Base-by-base conservation (phyloP, 2,113 vertebrate genomes). In the Penelope pileata region DNA sequence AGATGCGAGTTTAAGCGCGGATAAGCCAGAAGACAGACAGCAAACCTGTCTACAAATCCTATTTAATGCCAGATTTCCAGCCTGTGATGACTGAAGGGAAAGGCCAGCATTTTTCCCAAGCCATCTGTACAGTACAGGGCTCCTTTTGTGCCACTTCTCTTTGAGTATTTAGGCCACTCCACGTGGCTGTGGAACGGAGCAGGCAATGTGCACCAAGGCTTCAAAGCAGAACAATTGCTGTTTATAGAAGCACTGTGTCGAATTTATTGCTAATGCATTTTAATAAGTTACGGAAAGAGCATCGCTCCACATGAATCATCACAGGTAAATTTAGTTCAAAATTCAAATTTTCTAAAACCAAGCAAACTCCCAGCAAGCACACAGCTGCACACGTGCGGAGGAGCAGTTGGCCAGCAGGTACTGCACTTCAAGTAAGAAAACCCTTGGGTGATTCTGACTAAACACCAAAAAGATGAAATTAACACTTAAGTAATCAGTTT, bases 31-130 rank as follows among this genome's bases (percentile, higher is more conserved):
- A 86, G 18, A 90, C 1, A 90, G 88, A 56, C 76, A 88, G 38
- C 85, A 64, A 77, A 86, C 73, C 76, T 81, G 50, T 2, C 76
- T 43, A 72, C 48, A 90, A 72, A 86, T 88, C 73, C 93, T 45
- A 21, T 91, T 88, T 96, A 94, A 94, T 74, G 85, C 82, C 79
- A 90, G 75, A 88, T 90, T 90, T 84, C 38, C 94, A 90, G 83
- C 60, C 59, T 80, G 42, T 34, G 85, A 83, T 1, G 24, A 59
- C 56, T 64, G 72, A 88, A 87, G 56, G 51, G 64, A 88, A 95
- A 91, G 59, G 54, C 40, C 86, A 91, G 68, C 83, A n/a, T 90
- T 94, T 87, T 68, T 40, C 36, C 76, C 56, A 60, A 81, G 67
- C 86, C 91, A 88, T 90, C 69, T 81, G 93, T 24, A 93, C 76